These are phyloP conservation scores for Fistularia tabacaria DNA, from an alignment of 2,797 vertebrate genomes.

Conservation along the genomic window DNA sequence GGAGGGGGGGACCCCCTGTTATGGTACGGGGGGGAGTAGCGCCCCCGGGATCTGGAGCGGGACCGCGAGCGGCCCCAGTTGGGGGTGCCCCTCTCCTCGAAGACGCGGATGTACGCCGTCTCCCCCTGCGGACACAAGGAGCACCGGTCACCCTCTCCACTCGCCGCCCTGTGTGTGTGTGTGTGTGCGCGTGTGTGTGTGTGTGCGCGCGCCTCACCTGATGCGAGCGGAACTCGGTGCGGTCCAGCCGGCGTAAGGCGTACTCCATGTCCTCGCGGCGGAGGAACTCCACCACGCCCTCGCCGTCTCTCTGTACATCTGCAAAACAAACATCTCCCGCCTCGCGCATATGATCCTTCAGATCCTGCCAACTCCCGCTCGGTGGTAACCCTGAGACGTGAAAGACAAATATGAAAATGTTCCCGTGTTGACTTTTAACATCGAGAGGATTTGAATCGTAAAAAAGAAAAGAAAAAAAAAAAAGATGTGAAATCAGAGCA, in stretches of 20 bases:
- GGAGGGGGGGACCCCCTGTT: slow-evolving; percentile 83
- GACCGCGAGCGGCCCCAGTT: slow-evolving; percentile 84
- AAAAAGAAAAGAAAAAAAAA: background rate
- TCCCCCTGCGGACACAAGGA: slow-evolving; percentile 66
- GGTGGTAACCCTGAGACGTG: slow-evolving; percentile 75
- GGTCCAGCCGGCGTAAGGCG: slow-evolving; percentile 80
- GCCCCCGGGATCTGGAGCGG: slow-evolving; percentile 86
- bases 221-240: slow-evolving; percentile 84
- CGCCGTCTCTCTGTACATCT: slow-evolving; percentile 83
- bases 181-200: background rate
- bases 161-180: background rate
- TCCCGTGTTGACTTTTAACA: too few relatives aligned
- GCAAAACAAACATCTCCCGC: slow-evolving; percentile 86
- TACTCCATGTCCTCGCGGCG: slow-evolving; percentile 89
- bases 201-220: slow-evolving; percentile 73
- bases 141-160: background rate
- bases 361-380: slow-evolving; percentile 89
- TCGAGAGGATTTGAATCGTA: too few relatives aligned
- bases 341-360: slow-evolving; percentile 87
- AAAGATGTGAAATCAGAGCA: background rate
- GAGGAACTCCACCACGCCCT: slow-evolving; percentile 86
- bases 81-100: slow-evolving; percentile 80
- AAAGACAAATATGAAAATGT: background rate
- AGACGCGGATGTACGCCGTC: slow-evolving; percentile 85
- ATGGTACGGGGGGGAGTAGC: slow-evolving; percentile 87